phyloP scores from a whole-genome alignment of 2,888 invertebrate species.

The Drosophila atripex region DNA sequence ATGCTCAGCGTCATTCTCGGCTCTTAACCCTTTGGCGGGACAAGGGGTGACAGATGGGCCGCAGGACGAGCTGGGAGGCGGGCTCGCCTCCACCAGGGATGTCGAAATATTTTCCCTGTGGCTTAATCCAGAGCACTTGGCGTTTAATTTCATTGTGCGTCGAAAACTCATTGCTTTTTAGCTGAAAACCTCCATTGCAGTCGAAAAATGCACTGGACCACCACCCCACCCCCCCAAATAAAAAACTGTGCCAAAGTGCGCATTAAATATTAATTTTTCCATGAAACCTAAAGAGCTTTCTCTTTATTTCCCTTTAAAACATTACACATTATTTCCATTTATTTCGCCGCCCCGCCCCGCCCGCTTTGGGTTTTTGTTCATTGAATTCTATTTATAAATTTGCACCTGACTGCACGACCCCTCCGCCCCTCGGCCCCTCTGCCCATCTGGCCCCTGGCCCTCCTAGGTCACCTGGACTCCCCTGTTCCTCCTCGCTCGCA shows the following conservation, averaged over 20 bases:
- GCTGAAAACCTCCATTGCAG: too few relatives aligned
- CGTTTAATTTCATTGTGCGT: conserved; percentile 10
- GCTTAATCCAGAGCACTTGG: conserved; percentile 42
- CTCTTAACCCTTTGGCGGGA: conserved; percentile 38
- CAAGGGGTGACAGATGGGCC: not conserved
- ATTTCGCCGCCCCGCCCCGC: conserved; percentile 18
- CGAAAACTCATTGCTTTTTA: not conserved
- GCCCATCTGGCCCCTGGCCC: not conserved
- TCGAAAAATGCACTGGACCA: too few relatives aligned
- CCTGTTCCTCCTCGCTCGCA: conserved; percentile 13
- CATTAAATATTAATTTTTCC: conserved; percentile 2
- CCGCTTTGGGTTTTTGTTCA: conserved; percentile 30
- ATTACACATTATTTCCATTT: conserved; percentile 32
- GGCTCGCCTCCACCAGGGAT: conserved; percentile 10
- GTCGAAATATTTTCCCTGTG: conserved; percentile 59
- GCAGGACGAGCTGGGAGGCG: not conserved
- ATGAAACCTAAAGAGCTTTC: not conserved
- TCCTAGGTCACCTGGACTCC: conserved; percentile 10
- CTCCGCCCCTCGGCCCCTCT: not conserved
- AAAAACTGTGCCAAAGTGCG: too few relatives aligned
- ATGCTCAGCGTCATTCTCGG: conserved; percentile 65
- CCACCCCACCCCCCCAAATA: too few relatives aligned
- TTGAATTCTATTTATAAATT: conserved; percentile 48
- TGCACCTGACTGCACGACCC: conserved; percentile 36
- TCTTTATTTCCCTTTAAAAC: conserved; percentile 1